Evolutionary conservation across 1,140 invertebrate species (phyloP).

Genomic region (Heliconius melpomene): DNA sequence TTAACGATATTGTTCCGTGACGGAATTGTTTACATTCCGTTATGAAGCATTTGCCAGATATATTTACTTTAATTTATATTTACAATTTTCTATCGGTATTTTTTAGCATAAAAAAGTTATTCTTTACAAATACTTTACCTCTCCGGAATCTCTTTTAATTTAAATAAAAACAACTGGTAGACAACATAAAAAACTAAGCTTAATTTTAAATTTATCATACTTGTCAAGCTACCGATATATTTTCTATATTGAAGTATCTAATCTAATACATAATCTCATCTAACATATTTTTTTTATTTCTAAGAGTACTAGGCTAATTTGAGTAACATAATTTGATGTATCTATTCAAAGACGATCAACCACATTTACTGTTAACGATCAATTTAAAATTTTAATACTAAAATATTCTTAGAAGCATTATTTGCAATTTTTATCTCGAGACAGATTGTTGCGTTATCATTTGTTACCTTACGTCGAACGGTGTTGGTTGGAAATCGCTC

Average conservation of each 20-base stretch:
- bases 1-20: constrained; percentile 37
- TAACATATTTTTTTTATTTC: background rate
- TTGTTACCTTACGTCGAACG: background rate
- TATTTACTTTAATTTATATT: constrained; percentile 43
- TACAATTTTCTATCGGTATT: constrained; percentile 1
- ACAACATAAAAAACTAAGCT: no score
- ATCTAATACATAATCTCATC: no score
- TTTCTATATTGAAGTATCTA: background rate
- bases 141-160: no score
- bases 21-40: constrained; percentile 44
- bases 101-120: background rate
- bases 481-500: constrained; percentile 16
- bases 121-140: no score
- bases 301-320: background rate
- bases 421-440: constrained; percentile 10
- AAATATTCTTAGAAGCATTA: constrained; percentile 26
- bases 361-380: constrained; percentile 21
- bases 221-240: background rate
- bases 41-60: constrained; percentile 41
- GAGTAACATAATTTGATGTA: background rate
- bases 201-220: background rate
- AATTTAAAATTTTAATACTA: constrained; percentile 13
- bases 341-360: constrained; percentile 1
- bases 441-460: background rate
- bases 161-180: no score